These are phyloP conservation scores for Sebastes diaconus DNA, from an alignment of 2,797 vertebrate genomes.

Conservation along the genomic window DNA sequence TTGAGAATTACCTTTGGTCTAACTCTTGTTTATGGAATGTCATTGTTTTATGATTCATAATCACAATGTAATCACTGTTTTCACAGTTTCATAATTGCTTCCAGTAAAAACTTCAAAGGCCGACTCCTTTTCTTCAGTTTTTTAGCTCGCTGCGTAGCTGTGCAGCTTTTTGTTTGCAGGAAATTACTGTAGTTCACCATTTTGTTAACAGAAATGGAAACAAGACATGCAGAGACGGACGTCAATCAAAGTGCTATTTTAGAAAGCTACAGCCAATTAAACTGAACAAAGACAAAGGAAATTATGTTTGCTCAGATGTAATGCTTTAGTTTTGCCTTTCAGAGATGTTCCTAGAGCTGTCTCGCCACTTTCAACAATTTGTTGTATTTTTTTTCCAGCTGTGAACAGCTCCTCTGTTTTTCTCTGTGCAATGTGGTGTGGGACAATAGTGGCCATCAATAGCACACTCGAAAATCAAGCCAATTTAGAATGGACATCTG, in stretches of 20 bases:
- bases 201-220: background rate
- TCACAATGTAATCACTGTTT: background rate
- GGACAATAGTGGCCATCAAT: slow-evolving; percentile 28
- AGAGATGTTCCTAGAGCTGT: slow-evolving; percentile 9
- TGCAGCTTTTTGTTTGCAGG: background rate
- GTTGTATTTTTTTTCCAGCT: slow-evolving; percentile 12
- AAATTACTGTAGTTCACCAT: background rate
- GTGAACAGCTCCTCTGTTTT: slow-evolving; percentile 1
- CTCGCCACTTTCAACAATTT: slow-evolving; percentile 9
- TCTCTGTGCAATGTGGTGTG: background rate
- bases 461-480: slow-evolving; percentile 9
- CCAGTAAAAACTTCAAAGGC: background rate
- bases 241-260: slow-evolving; percentile 19
- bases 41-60: background rate
- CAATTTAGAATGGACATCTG: slow-evolving; percentile 2
- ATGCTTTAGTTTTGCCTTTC: slow-evolving; percentile 8
- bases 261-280: slow-evolving; percentile 34
- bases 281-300: slow-evolving; percentile 26
- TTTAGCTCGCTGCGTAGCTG: background rate
- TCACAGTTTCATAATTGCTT: background rate
- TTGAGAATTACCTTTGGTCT: background rate
- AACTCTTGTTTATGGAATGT: background rate
- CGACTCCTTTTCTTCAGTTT: background rate
- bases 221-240: background rate
- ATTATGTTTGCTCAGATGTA: slow-evolving; percentile 26